Base-by-base conservation (phyloP, 2,888 invertebrate genomes). In the Allygus modestus region DNA sequence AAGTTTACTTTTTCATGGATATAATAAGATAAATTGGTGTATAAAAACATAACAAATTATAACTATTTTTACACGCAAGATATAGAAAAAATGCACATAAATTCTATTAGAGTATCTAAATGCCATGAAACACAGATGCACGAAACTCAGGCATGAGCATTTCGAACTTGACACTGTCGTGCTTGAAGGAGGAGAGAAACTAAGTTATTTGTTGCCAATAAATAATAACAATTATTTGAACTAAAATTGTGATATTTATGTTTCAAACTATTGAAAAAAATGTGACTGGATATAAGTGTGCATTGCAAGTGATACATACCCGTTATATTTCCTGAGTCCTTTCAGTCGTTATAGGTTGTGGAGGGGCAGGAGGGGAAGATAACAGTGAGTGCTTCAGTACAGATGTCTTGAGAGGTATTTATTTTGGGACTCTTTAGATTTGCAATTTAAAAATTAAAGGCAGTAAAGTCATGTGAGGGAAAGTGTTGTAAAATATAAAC, bases 271-370 rank as follows among this genome's bases (percentile, higher is more conserved):
- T 46, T 46, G 46, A 46, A 46, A n/a, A n/a, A n/a, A 46, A 46
- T 46, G 46, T 46, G 46, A 46, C 46, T 46, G 46, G 37, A 37
- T 37, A 46, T 11, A 46, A 46, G 17, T 46, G 46, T 46, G 46
- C 46, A 46, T 46, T 46, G 46, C 46, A 46, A 46, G 46, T 46
- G 46, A 15, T 46, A 46, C 46, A 46, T 46, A 46, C 46, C 46
- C 46, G 46, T 15, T 46, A 9, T 7, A 11, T 15, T 15, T 46
- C 7, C 17, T 46, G 46, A 46, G 46, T 46, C 46, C 15, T 46
- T 46, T 46, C 46, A 2, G 46, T 46, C 17, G 46, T 46, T 15
- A 15, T 46, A 1, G 46, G 46, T 46, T 15, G 46, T 46, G 46
- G 17, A 15, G 46, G 46, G 46, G 17, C 46, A 12, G 46, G 46